Base-by-base conservation (phyloP, 2,113 vertebrate genomes). In the Osmerus mordax region DNA sequence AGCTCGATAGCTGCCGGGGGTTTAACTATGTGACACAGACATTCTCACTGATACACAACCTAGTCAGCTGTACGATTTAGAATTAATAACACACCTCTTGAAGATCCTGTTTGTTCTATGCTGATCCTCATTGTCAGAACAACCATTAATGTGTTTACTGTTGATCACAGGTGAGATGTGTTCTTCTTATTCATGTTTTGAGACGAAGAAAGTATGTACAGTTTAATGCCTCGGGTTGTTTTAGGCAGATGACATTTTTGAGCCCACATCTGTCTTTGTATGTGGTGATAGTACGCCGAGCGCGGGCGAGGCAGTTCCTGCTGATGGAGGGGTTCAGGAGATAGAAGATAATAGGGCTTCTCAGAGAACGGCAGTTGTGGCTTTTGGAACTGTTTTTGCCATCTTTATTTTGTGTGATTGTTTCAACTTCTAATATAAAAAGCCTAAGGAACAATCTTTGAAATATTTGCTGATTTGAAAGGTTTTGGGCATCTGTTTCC, bases 261-360 rank as follows among this genome's bases (percentile, higher is more conserved):
- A 79, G 60, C 75, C 75, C 78, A 85, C 84, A 86, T 85, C 81
- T 73, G 65, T 81, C 81, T 87, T 82, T 85, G 79, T 87, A 85
- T 85, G 84, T 78, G 82, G 84, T 81, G 87, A 82, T 81, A 75
- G 81, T 78, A 79, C 74, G 2, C 9, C 1, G 41, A 78, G 77
- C 76, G 71, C 71, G 32, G 59, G 71, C 19, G 21, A 83, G 80
- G 81, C 80, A 82, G 75, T 81, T 86, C 89, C 82, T 85, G 79
- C 85, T 89, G 91, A 92, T 89, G 78, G 87, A 87, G 79, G 87
- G 84, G 69, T 88, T 89, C 85, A 77, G 87, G 83, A 86, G 89
- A 90, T 90, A 89, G 88, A 89, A 88, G 87, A 91, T 91, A 86
- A 90, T 90, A 92, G 87, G 82, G 81, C 72, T 86, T 81, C 84